Evolutionary conservation across 2,797 vertebrate genomes (phyloP).

Genomic region (Gallinago stenura): DNA sequence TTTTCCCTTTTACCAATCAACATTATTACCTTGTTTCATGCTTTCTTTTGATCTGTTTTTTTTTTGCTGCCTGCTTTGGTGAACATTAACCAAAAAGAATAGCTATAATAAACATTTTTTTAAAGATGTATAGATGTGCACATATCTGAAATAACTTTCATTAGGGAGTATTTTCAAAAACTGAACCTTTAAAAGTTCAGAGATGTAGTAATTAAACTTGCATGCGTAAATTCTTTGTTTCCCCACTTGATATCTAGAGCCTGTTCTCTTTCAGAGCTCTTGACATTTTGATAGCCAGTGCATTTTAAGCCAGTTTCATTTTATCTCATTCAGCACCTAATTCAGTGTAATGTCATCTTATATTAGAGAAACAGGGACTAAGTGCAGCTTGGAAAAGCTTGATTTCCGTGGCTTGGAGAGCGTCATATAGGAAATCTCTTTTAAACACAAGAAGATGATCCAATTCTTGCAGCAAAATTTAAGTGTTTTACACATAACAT

Average conservation of each 20-base stretch:
- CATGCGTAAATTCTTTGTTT: not conserved
- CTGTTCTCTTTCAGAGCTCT: slow-evolving; percentile 14
- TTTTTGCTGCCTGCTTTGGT: not conserved
- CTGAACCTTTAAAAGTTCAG: not conserved
- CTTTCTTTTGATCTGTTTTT: not conserved
- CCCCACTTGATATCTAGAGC: not conserved
- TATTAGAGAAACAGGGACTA: not conserved
- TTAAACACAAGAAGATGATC: not conserved
- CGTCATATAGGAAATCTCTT: not conserved
- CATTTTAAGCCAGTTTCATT: slow-evolving; percentile 10
- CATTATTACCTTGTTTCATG: not conserved
- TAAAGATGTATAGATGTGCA: not conserved
- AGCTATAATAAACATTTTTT: not conserved
- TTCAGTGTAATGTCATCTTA: not conserved
- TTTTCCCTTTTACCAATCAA: not conserved
- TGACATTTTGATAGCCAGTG: slow-evolving; percentile 56
- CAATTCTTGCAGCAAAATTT: not conserved
- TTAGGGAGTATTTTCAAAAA: not conserved
- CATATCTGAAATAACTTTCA: not conserved
- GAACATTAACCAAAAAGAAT: not conserved
- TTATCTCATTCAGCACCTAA: not conserved
- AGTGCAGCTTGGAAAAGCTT: not conserved
- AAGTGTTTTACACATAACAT: not conserved
- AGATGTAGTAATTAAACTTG: not conserved
- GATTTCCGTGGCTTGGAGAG: not conserved